Evolutionary conservation across 1,140 invertebrate genomes (phyloP), one percentile per base, ranked within the genome.

Genomic region (Hirudo medicinalis): DNA sequence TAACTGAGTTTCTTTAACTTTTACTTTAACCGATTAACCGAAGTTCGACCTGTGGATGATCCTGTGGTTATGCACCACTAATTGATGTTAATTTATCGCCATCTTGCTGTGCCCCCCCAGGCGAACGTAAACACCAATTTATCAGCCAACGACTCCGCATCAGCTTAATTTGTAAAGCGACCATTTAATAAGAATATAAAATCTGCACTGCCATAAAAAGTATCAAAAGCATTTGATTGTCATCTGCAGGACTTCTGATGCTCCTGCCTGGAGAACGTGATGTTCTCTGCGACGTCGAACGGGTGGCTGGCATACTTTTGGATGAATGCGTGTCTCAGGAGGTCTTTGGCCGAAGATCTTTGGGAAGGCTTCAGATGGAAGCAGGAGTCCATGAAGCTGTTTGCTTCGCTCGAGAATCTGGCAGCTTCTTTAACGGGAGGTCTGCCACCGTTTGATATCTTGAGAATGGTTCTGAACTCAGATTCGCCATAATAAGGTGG

Each of bases 241-340:
- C 29, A 22, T 11, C 57, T 9, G 3, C 3, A 11, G 8, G 57
- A 63, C 57, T 63, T 22, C 19, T 63, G 22, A 11, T 63, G 57
- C 0, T 3, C 25, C 43, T 6, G 5, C 49, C 69, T 70, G 69
- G 69, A 36, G 15, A 53, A 36, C 15, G 53, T 27, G 43, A 70
- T 54, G 19, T 49, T 54, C 13, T 70, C 22, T 25, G 36, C 4
- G n/a, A 70, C 9, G 19, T 36, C 17, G 22, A 53, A 15, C 2
- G 49, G 36, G 43, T 49, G 36, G n/a, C 43, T 89, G 67, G 94
- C 92, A 20, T 63, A 63, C 82, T 94, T 85, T 84, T 95, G 94
- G 76, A 99, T 85, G 86, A 99, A 95, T 32, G 91, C 89, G 86
- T 96, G 92, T 69, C 90, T 87, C 43, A 97, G 82, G 63, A 96